These are phyloP conservation scores for Petrocephalus sullivani DNA, from an alignment of 2,797 vertebrate genomes.

Conservation along the genomic window DNA sequence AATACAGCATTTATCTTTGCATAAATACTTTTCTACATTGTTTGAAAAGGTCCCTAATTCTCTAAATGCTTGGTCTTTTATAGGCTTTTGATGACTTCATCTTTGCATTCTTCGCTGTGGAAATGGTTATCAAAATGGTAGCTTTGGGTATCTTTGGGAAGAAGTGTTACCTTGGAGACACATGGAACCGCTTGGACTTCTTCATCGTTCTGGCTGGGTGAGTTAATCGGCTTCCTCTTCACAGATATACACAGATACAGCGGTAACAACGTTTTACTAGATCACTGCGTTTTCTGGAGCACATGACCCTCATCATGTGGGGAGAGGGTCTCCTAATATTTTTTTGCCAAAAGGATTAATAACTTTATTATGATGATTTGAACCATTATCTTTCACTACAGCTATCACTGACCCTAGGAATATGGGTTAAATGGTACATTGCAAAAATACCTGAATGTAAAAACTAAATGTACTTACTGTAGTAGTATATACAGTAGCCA, in stretches of 20 bases:
- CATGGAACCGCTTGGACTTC: constrained; percentile 96
- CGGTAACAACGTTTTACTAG: neutral
- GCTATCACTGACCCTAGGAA: neutral
- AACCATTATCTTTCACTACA: neutral
- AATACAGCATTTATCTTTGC: neutral
- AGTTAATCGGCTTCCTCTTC: constrained; percentile 45
- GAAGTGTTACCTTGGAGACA: constrained; percentile 97
- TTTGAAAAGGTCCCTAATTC: neutral
- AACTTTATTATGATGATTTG: neutral
- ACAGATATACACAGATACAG: neutral
- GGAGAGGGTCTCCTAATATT: neutral
- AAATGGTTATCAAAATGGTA: constrained; percentile 98
- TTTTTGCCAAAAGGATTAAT: neutral
- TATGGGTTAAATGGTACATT: neutral
- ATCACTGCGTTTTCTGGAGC: neutral
- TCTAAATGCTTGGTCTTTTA: neutral
- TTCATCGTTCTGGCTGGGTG: constrained; percentile 96
- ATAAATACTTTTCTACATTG: neutral
- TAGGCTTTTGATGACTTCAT: constrained; percentile 94
- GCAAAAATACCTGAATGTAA: neutral
- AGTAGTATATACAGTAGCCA: no score
- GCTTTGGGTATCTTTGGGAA: constrained; percentile 95
- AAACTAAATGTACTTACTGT: neutral
- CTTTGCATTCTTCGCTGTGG: constrained; percentile 97
- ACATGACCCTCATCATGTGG: neutral